phyloP scores from a whole-genome alignment of 2,797 vertebrate species.

The Ataeniobius toweri region DNA sequence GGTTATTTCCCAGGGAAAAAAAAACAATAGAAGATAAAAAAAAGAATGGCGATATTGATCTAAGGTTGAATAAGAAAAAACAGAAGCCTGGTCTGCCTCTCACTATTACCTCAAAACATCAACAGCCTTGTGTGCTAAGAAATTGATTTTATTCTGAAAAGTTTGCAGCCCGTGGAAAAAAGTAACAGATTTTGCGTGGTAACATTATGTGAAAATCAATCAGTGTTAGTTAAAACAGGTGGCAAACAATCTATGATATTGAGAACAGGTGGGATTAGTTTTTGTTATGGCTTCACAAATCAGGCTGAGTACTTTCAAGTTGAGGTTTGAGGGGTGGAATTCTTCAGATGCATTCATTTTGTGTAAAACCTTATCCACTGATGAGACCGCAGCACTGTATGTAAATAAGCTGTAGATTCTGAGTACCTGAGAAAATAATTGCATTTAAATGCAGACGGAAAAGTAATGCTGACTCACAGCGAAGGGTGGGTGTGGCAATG shows the following conservation, averaged over 20 bases:
- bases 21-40: slow-evolving; percentile 20
- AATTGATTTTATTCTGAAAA: slow-evolving; percentile 5
- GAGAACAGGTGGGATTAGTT: slow-evolving; percentile 33
- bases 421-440: neutral
- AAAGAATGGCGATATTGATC: slow-evolving; percentile 13
- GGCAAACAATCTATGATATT: slow-evolving; percentile 20
- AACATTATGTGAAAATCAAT: slow-evolving; percentile 7
- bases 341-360: neutral
- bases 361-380: slow-evolving; percentile 3
- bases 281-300: slow-evolving; percentile 9
- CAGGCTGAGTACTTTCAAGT: slow-evolving; percentile 3
- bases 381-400: neutral
- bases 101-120: neutral
- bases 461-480: neutral
- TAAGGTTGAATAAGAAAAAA: slow-evolving; percentile 8
- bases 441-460: neutral
- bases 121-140: slow-evolving; percentile 6
- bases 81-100: neutral
- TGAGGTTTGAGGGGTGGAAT: neutral
- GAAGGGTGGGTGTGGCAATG: neutral
- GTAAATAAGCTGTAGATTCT: neutral
- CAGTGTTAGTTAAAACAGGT: slow-evolving; percentile 28
- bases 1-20: slow-evolving; percentile 28
- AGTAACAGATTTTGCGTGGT: neutral
- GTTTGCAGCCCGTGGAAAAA: neutral